Percentiles rank a stretch among this genome's conserved stretches.
Conservation (phyloP, 2,888 invertebrate species). For the Dolomedes plantarius region DNA sequence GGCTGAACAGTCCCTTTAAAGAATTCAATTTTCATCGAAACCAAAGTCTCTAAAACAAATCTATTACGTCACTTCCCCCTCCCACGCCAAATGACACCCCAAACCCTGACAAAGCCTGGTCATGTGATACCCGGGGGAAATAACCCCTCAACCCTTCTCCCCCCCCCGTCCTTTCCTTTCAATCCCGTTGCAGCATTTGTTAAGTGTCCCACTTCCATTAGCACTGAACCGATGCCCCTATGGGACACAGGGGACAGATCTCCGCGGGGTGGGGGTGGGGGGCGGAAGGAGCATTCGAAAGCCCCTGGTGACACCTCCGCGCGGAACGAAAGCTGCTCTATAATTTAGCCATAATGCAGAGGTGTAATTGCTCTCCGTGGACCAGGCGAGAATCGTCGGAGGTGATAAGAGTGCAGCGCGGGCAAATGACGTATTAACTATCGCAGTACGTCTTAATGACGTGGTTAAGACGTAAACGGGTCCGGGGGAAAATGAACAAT, state of each 20-base stretch:
- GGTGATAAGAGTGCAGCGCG: not conserved
- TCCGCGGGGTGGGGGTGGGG: not conserved
- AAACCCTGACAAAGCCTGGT: not conserved
- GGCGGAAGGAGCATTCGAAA: not conserved
- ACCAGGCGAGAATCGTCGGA: not conserved
- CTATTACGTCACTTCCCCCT: conserved; percentile 1
- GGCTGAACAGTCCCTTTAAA: not conserved
- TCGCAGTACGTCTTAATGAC: not conserved
- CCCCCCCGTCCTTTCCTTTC: not conserved
- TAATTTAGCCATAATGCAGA: conserved; percentile 17
- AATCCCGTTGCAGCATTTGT: not conserved
- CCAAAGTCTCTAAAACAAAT: conserved; percentile 1
- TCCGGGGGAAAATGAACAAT: too few species aligned
- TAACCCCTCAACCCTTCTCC: not conserved
- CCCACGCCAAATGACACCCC: not conserved
- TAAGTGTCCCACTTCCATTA: conserved; percentile 3
- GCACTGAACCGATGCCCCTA: conserved; percentile 2
- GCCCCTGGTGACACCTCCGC: not conserved
- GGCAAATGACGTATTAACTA: conserved; percentile 17
- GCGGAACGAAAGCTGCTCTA: not conserved
- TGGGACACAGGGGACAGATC: conserved; percentile 3
- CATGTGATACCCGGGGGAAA: conserved; percentile 8
- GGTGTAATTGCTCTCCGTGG: conserved; percentile 20
- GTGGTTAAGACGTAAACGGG: too few species aligned
- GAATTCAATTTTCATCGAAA: conserved; percentile 10